A percentile compares a stretch with the other conserved stretches of the same genome.
Evolutionary conservation across 2,797 vertebrate species (phyloP).

Genomic region (Percopsis omiscomaycus): DNA sequence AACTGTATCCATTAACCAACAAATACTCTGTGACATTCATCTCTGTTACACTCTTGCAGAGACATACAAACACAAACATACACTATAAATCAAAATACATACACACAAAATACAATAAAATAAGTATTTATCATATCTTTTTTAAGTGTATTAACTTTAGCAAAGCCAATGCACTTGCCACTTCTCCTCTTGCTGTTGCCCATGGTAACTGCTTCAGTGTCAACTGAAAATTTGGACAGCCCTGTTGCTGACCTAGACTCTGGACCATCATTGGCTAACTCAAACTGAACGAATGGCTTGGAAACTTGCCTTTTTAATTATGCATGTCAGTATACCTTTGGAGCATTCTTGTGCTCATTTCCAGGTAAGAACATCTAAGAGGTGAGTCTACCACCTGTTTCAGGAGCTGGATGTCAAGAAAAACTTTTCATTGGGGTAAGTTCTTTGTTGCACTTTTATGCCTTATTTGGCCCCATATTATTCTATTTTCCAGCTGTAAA

Average conservation of each 20-base stretch:
- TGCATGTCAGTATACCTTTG: slow-evolving; percentile 70
- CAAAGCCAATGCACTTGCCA: slow-evolving; percentile 44
- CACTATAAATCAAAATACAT: slow-evolving; percentile 6
- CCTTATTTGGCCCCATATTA: background rate
- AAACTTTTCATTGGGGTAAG: slow-evolving; percentile 43
- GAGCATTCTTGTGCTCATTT: slow-evolving; percentile 67
- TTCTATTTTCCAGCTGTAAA: too few species aligned
- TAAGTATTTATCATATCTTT: background rate
- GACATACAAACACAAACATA: background rate
- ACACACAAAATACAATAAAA: slow-evolving; percentile 6
- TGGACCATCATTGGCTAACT: slow-evolving; percentile 63
- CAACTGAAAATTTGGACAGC: slow-evolving; percentile 71
- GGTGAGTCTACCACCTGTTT: slow-evolving; percentile 20
- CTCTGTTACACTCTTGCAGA: background rate
- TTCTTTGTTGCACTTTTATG: background rate
- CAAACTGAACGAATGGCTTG: slow-evolving; percentile 60
- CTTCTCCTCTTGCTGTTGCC: slow-evolving; percentile 49
- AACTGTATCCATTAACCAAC: background rate
- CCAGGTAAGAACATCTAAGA: slow-evolving; percentile 61
- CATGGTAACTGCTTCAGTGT: slow-evolving; percentile 72
- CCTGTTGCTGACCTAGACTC: slow-evolving; percentile 38
- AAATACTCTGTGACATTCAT: background rate
- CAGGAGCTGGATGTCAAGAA: slow-evolving; percentile 7
- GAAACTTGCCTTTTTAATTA: slow-evolving; percentile 71
- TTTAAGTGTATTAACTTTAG: slow-evolving; percentile 1